phyloP scores from a whole-genome alignment of 2,113 vertebrate species.

The Apteryx owenii region DNA sequence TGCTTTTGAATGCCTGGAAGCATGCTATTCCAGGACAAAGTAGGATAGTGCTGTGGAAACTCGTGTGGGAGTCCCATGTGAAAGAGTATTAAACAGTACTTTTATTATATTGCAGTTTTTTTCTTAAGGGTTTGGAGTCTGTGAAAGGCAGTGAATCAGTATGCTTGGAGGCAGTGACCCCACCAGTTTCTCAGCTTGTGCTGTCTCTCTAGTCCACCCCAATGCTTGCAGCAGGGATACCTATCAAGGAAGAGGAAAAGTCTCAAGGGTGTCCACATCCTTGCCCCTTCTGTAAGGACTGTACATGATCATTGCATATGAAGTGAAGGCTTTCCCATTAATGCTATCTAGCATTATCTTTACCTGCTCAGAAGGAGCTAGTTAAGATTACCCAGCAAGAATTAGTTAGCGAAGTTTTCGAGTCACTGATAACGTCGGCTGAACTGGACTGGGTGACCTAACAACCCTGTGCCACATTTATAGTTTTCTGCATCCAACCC shows the following conservation, averaged over 20 bases:
- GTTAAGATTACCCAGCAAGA: neutral
- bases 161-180: neutral
- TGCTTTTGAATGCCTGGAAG: neutral
- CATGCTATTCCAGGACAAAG: neutral
- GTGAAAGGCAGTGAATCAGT: neutral
- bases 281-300: neutral
- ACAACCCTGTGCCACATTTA: neutral
- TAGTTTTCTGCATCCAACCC: neutral
- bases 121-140: neutral
- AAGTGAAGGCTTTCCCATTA: neutral
- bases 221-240: neutral
- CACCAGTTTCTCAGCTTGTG: neutral
- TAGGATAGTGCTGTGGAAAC: neutral
- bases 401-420: neutral
- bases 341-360: neutral
- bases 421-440: neutral
- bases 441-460: neutral
- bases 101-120: neutral
- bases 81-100: neutral
- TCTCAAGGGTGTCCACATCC: neutral
- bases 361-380: neutral
- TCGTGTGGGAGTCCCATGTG: neutral
- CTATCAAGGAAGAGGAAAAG: neutral
- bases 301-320: fast-evolving
- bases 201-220: neutral